Evolutionary conservation across 2,797 vertebrate genomes (phyloP), one percentile per base, ranked within the genome.

Genomic region (Furcifer pardalis): DNA sequence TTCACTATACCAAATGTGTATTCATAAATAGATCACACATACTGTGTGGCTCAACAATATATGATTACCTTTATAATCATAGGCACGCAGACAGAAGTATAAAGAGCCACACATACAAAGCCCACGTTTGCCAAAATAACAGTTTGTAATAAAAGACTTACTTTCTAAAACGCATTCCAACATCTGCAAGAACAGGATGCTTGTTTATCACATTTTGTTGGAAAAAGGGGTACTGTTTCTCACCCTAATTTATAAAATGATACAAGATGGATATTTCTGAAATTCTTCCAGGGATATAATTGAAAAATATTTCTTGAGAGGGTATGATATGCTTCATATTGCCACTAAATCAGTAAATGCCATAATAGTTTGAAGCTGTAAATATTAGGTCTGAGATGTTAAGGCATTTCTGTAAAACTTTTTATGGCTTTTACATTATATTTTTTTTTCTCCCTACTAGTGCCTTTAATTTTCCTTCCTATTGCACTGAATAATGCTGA

Each of bases 331-430:
- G 93, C 75, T 95, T 94, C 91, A 72, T 91, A 91, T 94, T 94
- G 94, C 89, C 88, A 91, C 82, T 62, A 23, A 92, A 84, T 83
- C 89, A 93, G 95, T 96, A 96, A 96, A 95, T 95, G 95, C 86
- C 90, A 4, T 85, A 95, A 94, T 91, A 91, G 90, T 94, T 93
- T 90, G 83, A 73, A 77, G 82, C 90, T 91, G 88, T 92, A 93
- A 95, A 94, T 94, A 91, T 91, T 56, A 27, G 69, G 81, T 87
- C 59, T 89, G 81, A 86, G 86, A 90, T 91, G 91, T 92, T 91
- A 84, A 91, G 86, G 84, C 89, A 88, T 93, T 94, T 92, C 63
- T 87, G 92, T 89, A 89, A 93, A 90, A 91, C 79, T 89, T 90
- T 56, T 92, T 91, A 87, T 90, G 91, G 85, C 87, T 93, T 91